These are phyloP conservation scores for Axinella damicornis DNA, from an alignment of 37 sponge, comb jelly and placozoan species.

Conservation along the genomic window DNA sequence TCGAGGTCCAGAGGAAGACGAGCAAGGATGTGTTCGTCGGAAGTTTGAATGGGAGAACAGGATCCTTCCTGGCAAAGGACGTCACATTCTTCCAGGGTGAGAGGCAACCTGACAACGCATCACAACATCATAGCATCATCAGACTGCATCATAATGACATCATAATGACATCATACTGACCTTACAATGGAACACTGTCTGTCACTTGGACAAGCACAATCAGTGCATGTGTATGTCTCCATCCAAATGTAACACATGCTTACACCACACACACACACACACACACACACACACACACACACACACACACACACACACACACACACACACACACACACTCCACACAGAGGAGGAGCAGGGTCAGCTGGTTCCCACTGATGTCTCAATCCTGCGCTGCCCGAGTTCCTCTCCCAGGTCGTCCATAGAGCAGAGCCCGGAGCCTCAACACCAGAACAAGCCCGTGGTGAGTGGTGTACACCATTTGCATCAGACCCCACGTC, in stretches of 20 bases:
- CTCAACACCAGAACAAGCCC: too few species aligned
- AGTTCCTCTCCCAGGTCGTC: too few species aligned
- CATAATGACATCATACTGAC: too few species aligned
- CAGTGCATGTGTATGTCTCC: too few species aligned
- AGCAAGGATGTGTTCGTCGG: slow-evolving; percentile 36
- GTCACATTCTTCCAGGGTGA: slow-evolving; percentile 47
- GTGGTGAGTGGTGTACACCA: too few species aligned
- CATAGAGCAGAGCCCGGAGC: too few species aligned
- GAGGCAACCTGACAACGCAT: background rate
- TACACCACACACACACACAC: background rate
- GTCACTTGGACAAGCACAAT: too few species aligned
- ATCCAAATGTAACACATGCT: background rate
- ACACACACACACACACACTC: background rate
- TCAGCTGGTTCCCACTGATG: slow-evolving; percentile 1
- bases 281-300: background rate
- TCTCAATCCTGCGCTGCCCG: too few species aligned
- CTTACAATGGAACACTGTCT: too few species aligned
- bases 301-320: background rate
- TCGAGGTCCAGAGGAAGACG: slow-evolving; percentile 11
- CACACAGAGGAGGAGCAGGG: slow-evolving; percentile 11
- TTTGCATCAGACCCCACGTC: too few species aligned
- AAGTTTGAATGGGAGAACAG: slow-evolving; percentile 25
- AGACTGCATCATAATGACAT: too few species aligned
- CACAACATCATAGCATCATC: background rate
- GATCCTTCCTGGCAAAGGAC: slow-evolving; percentile 63